Evolutionary conservation across 2,113 vertebrate species (phyloP).

Genomic region (Athene cunicularia): DNA sequence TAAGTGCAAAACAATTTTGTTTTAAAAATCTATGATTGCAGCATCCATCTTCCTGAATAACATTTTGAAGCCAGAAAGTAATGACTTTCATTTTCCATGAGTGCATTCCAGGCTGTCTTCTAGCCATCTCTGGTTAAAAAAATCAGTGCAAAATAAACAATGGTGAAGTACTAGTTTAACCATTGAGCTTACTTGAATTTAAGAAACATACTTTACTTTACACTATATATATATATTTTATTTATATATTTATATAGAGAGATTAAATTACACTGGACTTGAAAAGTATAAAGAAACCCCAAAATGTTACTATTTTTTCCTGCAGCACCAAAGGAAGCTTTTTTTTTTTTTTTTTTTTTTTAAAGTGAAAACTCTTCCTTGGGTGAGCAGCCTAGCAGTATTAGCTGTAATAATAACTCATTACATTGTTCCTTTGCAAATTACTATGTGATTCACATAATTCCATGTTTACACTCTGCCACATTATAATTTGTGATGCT

Average conservation of each 20-base stretch:
- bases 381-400: slow-evolving; percentile 55
- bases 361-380: slow-evolving; percentile 59
- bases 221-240: slow-evolving; percentile 60
- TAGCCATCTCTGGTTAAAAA: slow-evolving; percentile 75
- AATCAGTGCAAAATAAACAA: slow-evolving; percentile 89
- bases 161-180: slow-evolving; percentile 77
- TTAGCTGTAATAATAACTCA: slow-evolving; percentile 58
- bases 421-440: slow-evolving; percentile 58
- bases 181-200: slow-evolving; percentile 71
- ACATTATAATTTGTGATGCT: slow-evolving; percentile 82
- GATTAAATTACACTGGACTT: slow-evolving; percentile 72
- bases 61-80: slow-evolving; percentile 81
- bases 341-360: background rate
- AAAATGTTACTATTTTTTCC: slow-evolving; percentile 71
- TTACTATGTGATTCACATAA: slow-evolving; percentile 74
- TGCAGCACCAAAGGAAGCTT: slow-evolving; percentile 70
- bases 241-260: slow-evolving; percentile 64
- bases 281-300: slow-evolving; percentile 73
- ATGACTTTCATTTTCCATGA: slow-evolving; percentile 73
- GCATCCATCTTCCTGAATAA: slow-evolving; percentile 88
- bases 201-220: slow-evolving; percentile 77
- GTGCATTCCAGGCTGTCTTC: slow-evolving; percentile 80
- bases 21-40: slow-evolving; percentile 84
- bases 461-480: slow-evolving; percentile 65
- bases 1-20: slow-evolving; percentile 90